Evolutionary conservation across 1,140 invertebrate species (phyloP), one percentile per base, ranked within the genome.

Genomic region (Cotesia vestalis): DNA sequence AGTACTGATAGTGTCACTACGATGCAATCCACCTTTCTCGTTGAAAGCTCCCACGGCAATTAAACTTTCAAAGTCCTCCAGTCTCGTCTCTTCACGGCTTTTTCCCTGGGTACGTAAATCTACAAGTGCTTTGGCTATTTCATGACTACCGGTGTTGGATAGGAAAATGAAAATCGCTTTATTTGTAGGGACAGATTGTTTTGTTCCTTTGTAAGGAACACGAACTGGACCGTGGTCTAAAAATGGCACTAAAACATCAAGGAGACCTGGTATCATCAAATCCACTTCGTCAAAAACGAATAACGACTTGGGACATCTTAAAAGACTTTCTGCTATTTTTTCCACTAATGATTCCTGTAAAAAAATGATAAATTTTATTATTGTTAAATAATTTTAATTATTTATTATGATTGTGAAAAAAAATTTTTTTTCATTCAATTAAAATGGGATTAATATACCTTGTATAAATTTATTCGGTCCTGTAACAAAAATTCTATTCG

Each of bases 281-380:
- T 99, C 95, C 5, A 98, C 92, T 89, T 99, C 98, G 88, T 99
- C 98, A 89, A 99, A 98, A 75, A 99, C 93, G 83, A 99, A 98
- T 38, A 99, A 77, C 0, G 95, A 93, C 61, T 88, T 87, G 8
- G 89, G 87, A 88, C 97, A 99, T 6, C 81, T 77, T 52, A 83
- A 84, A 5, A 97, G 89, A 78, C 90, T 89, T 0, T 83, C 82
- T 74, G 87, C 84, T 59, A 96, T 90, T 79, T 89, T 87, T 2
- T 86, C 73, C 60, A 87, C 80, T 8, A 95, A 77, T 75, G 89
- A 78, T 35, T 84, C 78, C 92, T 94, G 76, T 61, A 73, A 46
- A 76, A 27, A 27, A 27, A 27, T 27, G 0, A 27, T 46, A 6
- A 72, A 46, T 9, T 46, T 46, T 46, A 40, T 46, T 46, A 46